Base-by-base conservation (phyloP, 2,888 invertebrate species). In the Adineta ricciae region DNA sequence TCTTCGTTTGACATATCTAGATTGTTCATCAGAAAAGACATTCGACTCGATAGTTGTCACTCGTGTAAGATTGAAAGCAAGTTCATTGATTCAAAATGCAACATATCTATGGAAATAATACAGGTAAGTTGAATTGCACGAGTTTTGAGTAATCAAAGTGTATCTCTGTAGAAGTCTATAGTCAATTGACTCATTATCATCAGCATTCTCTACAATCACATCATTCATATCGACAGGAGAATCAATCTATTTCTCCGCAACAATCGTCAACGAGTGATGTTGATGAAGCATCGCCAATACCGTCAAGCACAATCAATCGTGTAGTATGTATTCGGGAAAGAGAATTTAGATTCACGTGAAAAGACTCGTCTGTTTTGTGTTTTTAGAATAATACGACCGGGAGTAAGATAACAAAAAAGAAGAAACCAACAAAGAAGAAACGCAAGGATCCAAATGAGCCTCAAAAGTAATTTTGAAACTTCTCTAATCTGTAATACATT, bases 391-490 rank as follows among this genome's bases (percentile, higher is more conserved):
- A 78, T 78, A 24, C 14, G n/a, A 7, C 0, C 3, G 2, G 0
- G 19, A 78, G 41, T 78, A 78, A 78, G 41, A 32, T 64, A n/a
- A 82, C 56, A 5, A 90, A 89, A 87, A 88, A 88, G 46, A 88
- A 89, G 86, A 88, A 89, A 36, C 94, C 94, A 84, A 95, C 95
- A 92, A 95, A 95, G 92, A 95, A 95, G 93, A 96, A 96, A 93
- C 95, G 95, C 92, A 93, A 95, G 89, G 96, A 96, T 90, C 95
- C 96, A 21, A 96, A 96, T 92, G 96, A 97, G 91, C 97, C 97
- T 46, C 94, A 96, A 91, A 97, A 97, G 95, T 95, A 92, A 93
- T 8, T 84, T 64, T 36, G 73, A 84, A 38, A 78, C 86, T 86
- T 49, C 27, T 49, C 86, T 27, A 46, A 46, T 84, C 16, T 46